Evolutionary conservation across 2,797 vertebrate species (phyloP).

Genomic region (Chrysocyon brachyurus): DNA sequence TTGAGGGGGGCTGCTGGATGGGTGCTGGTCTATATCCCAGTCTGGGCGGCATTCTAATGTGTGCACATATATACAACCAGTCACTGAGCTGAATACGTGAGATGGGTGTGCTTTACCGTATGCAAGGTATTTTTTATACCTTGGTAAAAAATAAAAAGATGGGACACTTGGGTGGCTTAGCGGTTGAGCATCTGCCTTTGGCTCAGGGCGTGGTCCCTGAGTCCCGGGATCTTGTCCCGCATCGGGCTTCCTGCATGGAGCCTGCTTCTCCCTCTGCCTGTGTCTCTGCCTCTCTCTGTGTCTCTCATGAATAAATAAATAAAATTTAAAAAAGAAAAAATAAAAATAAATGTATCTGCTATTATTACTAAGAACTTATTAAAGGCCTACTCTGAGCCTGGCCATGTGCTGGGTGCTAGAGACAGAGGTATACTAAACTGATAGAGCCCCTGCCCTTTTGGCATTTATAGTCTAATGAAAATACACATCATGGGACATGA

Average conservation of each 20-base stretch:
- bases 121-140: background rate
- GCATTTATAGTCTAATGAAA: background rate
- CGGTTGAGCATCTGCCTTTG: too few relatives aligned
- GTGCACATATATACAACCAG: background rate
- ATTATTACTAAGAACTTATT: conserved; percentile 16
- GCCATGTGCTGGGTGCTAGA: background rate
- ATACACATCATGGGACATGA: background rate
- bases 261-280: too few relatives aligned
- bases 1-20: background rate
- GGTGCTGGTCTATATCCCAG: background rate
- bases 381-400: background rate
- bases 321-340: too few relatives aligned
- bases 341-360: background rate
- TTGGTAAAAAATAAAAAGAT: conserved; percentile 27
- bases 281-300: too few relatives aligned
- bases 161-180: too few relatives aligned
- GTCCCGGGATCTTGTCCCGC: too few relatives aligned
- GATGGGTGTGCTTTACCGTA: background rate
- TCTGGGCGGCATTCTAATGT: background rate
- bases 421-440: background rate
- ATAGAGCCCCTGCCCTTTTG: background rate
- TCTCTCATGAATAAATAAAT: too few relatives aligned
- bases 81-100: background rate
- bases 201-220: too few relatives aligned
- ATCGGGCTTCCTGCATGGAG: too few relatives aligned